Evolutionary conservation across 2,888 invertebrate species (phyloP), one percentile per base, ranked within the genome.

Genomic region (Herminia tarsipennalis): DNA sequence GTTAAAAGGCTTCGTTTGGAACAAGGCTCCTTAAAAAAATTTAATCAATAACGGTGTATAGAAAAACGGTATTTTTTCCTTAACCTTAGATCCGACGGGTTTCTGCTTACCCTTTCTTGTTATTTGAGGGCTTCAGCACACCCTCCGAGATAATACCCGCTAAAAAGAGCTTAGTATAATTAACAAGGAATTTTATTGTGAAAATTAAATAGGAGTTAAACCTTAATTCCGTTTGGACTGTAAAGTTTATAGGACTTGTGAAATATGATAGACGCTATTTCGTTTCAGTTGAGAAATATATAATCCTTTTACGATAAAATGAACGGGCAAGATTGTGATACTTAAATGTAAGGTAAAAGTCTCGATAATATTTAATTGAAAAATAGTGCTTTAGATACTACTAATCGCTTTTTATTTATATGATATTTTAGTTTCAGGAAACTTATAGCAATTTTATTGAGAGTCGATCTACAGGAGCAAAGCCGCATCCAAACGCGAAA

Each of bases 21-120:
- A 17, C 9, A 24, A 16, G 29, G 13, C 28, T 17, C 17, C 2
- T 5, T 3, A 22, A 8, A 18, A 45, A 13, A 5, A 22, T 24
- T 56, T 47, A 52, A 62, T 52, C 52, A 42, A 46, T 44, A 47
- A 34, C 13, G 6, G 30, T 46, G 14, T 13, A 22, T 9, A 36
- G 20, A 43, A 51, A 47, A 55, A 47, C 39, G 39, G 61, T 61
- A 47, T 49, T 45, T 62, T 58, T 45, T 49, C 52, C 44, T 47
- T 58, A 62, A 33, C 29, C 46, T 56, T 49, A 43, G 32, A 36
- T 25, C 36, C 17, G 12, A 48, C 37, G 43, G 28, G 22, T 16
- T 28, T 46, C 36, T 50, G 56, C 58, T 61, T 50, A 58, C 56
- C 51, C 29, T 37, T 41, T 36, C 44, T 42, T 43, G 44, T 52